These are phyloP conservation scores for Monoplex corrugatus DNA, from an alignment of 2,888 invertebrate species.

Conservation along the genomic window DNA sequence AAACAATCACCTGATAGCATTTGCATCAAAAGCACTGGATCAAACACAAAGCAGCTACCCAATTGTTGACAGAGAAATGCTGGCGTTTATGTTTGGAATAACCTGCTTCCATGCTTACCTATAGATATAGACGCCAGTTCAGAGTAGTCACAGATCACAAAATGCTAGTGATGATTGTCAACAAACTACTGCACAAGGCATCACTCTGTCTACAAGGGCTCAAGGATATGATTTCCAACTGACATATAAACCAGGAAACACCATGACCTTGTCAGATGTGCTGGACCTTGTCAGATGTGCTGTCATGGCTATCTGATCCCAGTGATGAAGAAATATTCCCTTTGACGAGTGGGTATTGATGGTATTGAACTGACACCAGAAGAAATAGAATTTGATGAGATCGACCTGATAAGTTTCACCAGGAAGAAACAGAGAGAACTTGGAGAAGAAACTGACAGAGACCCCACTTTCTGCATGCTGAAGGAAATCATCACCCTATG, in stretches of 20 bases:
- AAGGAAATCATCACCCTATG: conserved; percentile 14
- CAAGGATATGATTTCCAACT: conserved; percentile 41
- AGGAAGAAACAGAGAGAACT: conserved; percentile 37
- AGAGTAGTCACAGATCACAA: conserved; percentile 61
- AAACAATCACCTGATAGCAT: neutral
- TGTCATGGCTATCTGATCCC: conserved; percentile 48
- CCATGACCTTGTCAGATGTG: neutral
- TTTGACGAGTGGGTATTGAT: conserved; percentile 53
- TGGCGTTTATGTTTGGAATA: too few relatives aligned
- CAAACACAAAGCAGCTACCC: conserved; percentile 91
- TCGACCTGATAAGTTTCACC: conserved; percentile 47
- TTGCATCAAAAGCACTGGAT: conserved; percentile 83
- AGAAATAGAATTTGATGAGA: neutral
- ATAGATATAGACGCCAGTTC: conserved; percentile 56
- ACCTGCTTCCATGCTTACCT: conserved; percentile 58
- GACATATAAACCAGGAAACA: neutral
- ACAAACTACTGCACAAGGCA: conserved; percentile 56
- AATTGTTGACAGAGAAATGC: conserved; percentile 85
- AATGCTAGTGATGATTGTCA: conserved; percentile 59
- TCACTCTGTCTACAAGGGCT: conserved; percentile 56
- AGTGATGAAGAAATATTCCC: conserved; percentile 50
- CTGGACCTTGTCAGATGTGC: neutral
- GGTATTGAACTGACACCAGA: neutral
- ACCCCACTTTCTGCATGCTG: conserved; percentile 11
- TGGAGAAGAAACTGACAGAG: conserved; percentile 50